Evolutionary conservation across 2,797 vertebrate genomes (phyloP), one percentile per base, ranked within the genome.

Genomic region (Lerista edwardsae): DNA sequence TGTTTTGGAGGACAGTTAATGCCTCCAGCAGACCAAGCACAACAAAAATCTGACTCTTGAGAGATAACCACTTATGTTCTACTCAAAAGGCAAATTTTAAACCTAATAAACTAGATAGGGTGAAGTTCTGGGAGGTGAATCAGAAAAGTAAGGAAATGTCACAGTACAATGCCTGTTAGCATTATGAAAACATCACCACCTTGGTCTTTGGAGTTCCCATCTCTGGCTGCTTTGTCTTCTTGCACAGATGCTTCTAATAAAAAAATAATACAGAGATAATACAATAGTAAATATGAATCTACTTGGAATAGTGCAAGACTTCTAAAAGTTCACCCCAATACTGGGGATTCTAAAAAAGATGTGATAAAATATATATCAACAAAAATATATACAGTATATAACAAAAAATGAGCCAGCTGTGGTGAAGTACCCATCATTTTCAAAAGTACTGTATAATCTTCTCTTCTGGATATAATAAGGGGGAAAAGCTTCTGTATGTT

Each of bases 161-260:
- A 59, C 12, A 29, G 29, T 44, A 21, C 12, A 47, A 36, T 57
- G 44, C 62, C 41, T 36, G 39, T 9, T 17, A 79, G 47, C 79
- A 1, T 0, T 47, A 78, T 67, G 34, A 86, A 71, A 14, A 17
- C 4, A 27, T 80, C 57, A 86, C 88, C 92, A 94, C 96, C 98
- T 92, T 96, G 98, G 29, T 98, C 97, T 84, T 96, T 96, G 4
- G 90, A 14, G 0, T 96, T 96, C 34, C 94, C 95, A n/a, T 86
- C 93, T 80, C 83, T 91, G 34, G 86, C 88, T 88, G 90, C 87
- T 90, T 75, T 94, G 68, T 95, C 93, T 84, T 94, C 96, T 29
- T 91, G 95, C 1, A 11, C 62, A 5, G 59, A 79, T 59, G 87
- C 78, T 90, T 96, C 95, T 96, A 87, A 86, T 69, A 29, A 76